These are phyloP conservation scores for Apotomis capreana DNA, from an alignment of 2,888 invertebrate genomes.

Conservation along the genomic window DNA sequence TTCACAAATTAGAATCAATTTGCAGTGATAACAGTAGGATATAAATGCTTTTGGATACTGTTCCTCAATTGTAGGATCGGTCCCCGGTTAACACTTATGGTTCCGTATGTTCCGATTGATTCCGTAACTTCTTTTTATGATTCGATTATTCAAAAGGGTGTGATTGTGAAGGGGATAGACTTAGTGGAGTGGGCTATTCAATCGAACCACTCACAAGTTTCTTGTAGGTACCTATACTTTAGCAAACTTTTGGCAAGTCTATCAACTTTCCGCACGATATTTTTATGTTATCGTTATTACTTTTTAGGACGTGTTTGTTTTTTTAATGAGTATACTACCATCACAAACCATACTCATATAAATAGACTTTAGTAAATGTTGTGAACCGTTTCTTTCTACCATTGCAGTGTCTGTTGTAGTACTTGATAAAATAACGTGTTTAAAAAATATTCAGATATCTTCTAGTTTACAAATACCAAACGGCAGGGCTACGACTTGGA, in stretches of 20 bases:
- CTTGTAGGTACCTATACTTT: background rate
- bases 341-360: too few relatives aligned
- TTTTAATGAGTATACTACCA: too few relatives aligned
- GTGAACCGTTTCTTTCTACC: too few relatives aligned
- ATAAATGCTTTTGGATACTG: background rate
- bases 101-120: constrained; percentile 75
- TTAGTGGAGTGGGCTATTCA: background rate
- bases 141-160: constrained; percentile 25
- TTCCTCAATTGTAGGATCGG: constrained; percentile 56
- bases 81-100: constrained; percentile 75
- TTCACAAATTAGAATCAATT: background rate
- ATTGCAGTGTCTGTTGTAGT: too few relatives aligned
- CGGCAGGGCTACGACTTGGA: too few relatives aligned
- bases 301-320: too few relatives aligned
- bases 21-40: background rate
- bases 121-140: constrained; percentile 49
- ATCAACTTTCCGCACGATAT: too few relatives aligned
- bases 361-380: too few relatives aligned
- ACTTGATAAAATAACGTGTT: too few relatives aligned
- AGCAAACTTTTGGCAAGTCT: background rate
- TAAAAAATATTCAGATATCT: too few relatives aligned
- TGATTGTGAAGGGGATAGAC: background rate
- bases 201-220: background rate
- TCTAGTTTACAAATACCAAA: too few relatives aligned
- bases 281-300: too few relatives aligned